phyloP scores from a whole-genome alignment of 2,797 vertebrate genomes.

The Atherinosoma microstoma region DNA sequence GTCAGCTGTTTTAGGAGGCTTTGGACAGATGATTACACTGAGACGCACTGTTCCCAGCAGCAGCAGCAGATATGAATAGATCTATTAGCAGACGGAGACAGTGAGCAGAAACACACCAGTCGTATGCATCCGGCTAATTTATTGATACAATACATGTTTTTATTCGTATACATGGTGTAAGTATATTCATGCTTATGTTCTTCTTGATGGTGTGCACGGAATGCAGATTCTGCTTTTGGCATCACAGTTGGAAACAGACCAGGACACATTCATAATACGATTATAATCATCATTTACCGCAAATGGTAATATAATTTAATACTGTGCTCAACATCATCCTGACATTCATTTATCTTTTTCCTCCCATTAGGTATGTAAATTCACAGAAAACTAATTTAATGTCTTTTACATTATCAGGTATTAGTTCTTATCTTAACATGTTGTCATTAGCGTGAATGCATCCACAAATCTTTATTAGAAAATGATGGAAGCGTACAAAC shows the following conservation, averaged over 20 bases:
- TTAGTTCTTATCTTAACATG: not conserved
- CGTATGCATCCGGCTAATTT: slow-evolving; percentile 15
- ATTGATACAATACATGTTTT: slow-evolving; percentile 21
- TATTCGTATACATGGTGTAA: not conserved
- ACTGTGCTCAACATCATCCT: slow-evolving; percentile 9
- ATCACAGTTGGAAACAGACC: slow-evolving; percentile 36
- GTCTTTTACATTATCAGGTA: slow-evolving; percentile 19
- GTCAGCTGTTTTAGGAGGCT: slow-evolving; percentile 45
- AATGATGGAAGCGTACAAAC: not conserved
- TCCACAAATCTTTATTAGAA: slow-evolving; percentile 18
- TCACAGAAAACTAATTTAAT: slow-evolving; percentile 29
- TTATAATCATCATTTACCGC: slow-evolving; percentile 42
- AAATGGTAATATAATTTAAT: slow-evolving; percentile 38
- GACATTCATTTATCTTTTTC: slow-evolving; percentile 24
- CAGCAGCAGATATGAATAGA: slow-evolving; percentile 67
- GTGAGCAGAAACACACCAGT: slow-evolving; percentile 41
- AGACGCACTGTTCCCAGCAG: slow-evolving; percentile 58
- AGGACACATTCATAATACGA: slow-evolving; percentile 32
- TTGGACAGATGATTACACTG: slow-evolving; percentile 65
- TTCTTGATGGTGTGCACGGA: not conserved
- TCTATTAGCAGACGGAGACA: slow-evolving; percentile 49
- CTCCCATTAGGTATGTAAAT: slow-evolving; percentile 31
- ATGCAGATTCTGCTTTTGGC: slow-evolving; percentile 29
- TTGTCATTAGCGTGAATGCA: slow-evolving; percentile 1
- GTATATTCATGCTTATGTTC: not conserved